A percentile compares a stretch with the other conserved stretches of the same genome.
These are phyloP conservation scores for Dendrolimus houi DNA, from an alignment of 2,888 invertebrate species.

Conservation along the genomic window DNA sequence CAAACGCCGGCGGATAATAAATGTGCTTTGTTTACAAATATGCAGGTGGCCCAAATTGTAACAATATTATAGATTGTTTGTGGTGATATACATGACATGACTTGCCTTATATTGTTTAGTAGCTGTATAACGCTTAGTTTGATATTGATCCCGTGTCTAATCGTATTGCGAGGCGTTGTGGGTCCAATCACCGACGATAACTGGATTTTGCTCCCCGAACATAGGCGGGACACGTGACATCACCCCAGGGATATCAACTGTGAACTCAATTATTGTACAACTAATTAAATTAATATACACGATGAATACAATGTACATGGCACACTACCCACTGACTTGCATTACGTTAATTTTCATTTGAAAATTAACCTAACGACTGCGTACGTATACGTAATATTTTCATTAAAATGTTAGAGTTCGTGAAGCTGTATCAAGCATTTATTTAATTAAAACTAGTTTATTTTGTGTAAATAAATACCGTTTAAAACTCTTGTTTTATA, in stretches of 20 bases:
- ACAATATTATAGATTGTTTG: no score
- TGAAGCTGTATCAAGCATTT: not conserved
- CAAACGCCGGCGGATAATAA: no score
- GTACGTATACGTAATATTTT: not conserved
- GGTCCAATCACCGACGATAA: conserved; percentile 58
- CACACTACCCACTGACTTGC: not conserved
- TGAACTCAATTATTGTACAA: conserved; percentile 38
- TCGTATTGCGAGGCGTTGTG: conserved; percentile 56
- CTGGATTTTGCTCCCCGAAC: conserved; percentile 48
- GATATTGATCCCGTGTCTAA: conserved; percentile 38
- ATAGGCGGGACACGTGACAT: conserved; percentile 37
- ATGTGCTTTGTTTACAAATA: no score
- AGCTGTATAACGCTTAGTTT: conserved; percentile 30
- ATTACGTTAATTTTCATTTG: not conserved
- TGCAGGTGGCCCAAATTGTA: no score
- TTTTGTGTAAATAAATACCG: not conserved
- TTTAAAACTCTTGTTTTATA: not conserved
- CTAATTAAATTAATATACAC: conserved; percentile 34
- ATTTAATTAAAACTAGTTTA: not conserved
- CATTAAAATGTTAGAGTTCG: not conserved
- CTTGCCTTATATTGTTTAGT: conserved; percentile 23
- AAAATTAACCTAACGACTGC: not conserved
- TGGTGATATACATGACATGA: no score
- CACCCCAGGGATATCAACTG: conserved; percentile 38
- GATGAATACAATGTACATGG: not conserved